These are phyloP conservation scores for Gambusia holbrooki DNA, from an alignment of 2,113 vertebrate genomes.

Conservation along the genomic window DNA sequence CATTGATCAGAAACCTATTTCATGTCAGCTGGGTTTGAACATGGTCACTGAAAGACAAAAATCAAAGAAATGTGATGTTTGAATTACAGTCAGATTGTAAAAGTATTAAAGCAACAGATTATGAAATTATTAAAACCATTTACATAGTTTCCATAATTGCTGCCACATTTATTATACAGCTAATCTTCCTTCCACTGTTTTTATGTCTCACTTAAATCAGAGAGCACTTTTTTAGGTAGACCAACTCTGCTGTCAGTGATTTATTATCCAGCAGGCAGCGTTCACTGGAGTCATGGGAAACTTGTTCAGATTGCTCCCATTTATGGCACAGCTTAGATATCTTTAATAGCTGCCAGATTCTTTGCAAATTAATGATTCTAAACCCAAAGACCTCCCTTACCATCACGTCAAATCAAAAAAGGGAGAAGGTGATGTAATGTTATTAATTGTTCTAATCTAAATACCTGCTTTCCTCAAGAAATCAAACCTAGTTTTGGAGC, in stretches of 20 bases:
- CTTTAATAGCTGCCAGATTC: slow-evolving; percentile 37
- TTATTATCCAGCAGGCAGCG: slow-evolving; percentile 49
- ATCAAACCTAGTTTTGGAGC: neutral
- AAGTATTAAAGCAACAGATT: neutral
- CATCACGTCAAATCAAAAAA: slow-evolving; percentile 12
- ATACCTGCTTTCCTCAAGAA: too few species aligned
- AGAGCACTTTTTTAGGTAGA: slow-evolving; percentile 5
- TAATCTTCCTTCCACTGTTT: neutral
- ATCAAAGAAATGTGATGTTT: neutral
- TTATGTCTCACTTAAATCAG: neutral
- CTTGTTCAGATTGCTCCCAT: slow-evolving; percentile 34
- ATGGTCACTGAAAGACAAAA: neutral
- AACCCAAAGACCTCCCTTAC: slow-evolving; percentile 1
- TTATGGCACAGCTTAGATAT: slow-evolving; percentile 43
- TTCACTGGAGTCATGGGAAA: slow-evolving; percentile 55
- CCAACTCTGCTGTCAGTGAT: slow-evolving; percentile 41
- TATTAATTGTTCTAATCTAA: slow-evolving; percentile 9
- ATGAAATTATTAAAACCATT: slow-evolving; percentile 10
- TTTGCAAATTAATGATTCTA: slow-evolving; percentile 19
- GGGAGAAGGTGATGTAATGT: slow-evolving; percentile 31
- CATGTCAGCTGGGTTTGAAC: neutral
- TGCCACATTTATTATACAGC: slow-evolving; percentile 6
- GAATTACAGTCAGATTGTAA: neutral
- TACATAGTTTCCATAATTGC: slow-evolving; percentile 3
- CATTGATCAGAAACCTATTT: neutral